Evolutionary conservation across 2,113 vertebrate species (phyloP), one percentile per base, ranked within the genome.

Genomic region (Spea multiplicata): DNA sequence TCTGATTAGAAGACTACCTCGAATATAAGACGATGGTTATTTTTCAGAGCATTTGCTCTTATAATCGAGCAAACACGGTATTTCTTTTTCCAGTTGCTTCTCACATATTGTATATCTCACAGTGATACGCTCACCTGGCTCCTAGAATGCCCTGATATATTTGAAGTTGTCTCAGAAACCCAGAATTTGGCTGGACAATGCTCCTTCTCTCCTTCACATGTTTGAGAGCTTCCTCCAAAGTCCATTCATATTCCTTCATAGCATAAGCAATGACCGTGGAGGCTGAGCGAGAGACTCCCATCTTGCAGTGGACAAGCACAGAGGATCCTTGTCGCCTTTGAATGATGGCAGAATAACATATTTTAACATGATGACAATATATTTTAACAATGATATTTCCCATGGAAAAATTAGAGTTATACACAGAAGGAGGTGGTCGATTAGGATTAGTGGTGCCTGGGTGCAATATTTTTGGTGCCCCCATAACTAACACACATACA

Each of bases 241-340:
- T 0, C 96, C 95, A 97, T 67, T 84, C 90, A 0, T 94, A 91
- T 83, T 96, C 92, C 90, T 99, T 99, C 97, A 99, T 98, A 86
- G 93, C 89, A 0, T 95, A 98, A 8, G 96, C 96, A 2, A 96
- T 86, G 84, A 98, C 96, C 0, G 97, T 98, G 84, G 97, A 97
- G 0, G 94, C 94, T 0, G 96, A 98, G 81, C 96, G 96, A 75
- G 96, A 98, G 83, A 98, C 91, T 0, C 97, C 96, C 97, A 99
- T 99, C 84, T 97, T 96, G 83, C 97, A 99, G 86, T 99, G 97
- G 47, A 98, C 96, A 73, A 98, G 85, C 13, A 92, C 94, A 0
- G 91, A 88, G 71, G 93, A 93, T 1, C 94, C 94, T 2, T 81
- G 83, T 0, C 86, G 86, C 84, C 97, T 99, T 65, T 8, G n/a